Base-by-base conservation (phyloP, 2,888 invertebrate genomes). In the Meiosimyza platycephala region DNA sequence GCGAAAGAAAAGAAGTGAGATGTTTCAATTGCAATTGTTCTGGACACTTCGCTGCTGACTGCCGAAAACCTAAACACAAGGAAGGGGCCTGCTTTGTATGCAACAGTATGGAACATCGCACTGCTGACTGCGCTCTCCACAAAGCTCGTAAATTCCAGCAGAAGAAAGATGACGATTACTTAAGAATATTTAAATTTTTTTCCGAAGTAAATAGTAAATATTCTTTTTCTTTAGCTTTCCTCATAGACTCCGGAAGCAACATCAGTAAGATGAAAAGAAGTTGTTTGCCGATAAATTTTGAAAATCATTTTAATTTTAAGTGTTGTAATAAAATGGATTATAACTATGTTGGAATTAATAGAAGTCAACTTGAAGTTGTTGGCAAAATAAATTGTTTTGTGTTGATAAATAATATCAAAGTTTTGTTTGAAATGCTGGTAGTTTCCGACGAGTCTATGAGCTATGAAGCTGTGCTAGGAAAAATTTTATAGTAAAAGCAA, bases 391-490 rank as follows among this genome's bases (percentile, higher is more conserved):
- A 15, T 5, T 62, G 62, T 28, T 62, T 62, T 40, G 62, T 28
- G 2, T 18, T 62, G 15, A 62, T 62, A 15, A 62, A 28, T 28
- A 33, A 62, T 15, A 62, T 62, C 18, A 62, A 62, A 40, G 33
- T 62, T 28, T 22, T 18, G 13, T 28, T 28, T 62, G n/a, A 62
- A 28, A 11, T 62, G 18, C 15, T 62, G 15, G 62, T 62, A 33
- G 47, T 62, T 62, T 62, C 62, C 62, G 62, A 62, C 40, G 62
- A 62, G 47, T 62, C 62, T 62, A 62, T 62, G 62, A 62, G 62
- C 4, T 40, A 62, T 22, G 62, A 62, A 28, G 62, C 62, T 22
- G 33, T 62, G 33, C 47, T 62, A 15, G 62, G 62, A 62, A 62
- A 28, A 22, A 62, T 22, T 62, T 62, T 22, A 62, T 62, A 33